phyloP scores from a whole-genome alignment of 2,888 invertebrate species.

The Coenonympha arcania region DNA sequence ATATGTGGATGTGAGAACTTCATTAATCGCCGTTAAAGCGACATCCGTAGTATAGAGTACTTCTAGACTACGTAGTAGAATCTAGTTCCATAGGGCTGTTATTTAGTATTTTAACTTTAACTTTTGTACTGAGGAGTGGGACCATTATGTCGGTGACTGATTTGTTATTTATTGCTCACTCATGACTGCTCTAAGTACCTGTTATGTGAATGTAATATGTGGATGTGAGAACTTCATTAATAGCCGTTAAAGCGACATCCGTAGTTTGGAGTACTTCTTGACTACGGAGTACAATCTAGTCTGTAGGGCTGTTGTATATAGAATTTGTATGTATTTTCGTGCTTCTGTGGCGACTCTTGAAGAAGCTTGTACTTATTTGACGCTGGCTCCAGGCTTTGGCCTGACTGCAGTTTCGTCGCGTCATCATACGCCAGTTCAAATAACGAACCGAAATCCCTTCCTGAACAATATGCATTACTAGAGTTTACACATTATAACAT shows the following conservation, averaged over 20 bases:
- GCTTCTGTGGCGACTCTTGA: no score
- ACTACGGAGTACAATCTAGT: background rate
- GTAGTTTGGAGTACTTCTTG: background rate
- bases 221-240: slow-evolving; percentile 7
- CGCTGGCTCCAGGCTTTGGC: no score
- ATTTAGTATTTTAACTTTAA: slow-evolving; percentile 38
- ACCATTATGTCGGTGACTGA: slow-evolving; percentile 64
- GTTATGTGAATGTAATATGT: slow-evolving; percentile 7
- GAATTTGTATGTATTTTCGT: background rate
- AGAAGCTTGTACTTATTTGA: no score
- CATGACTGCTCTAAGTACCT: slow-evolving; percentile 34
- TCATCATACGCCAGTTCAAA: no score
- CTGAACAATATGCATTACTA: no score
- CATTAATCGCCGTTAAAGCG: slow-evolving; percentile 3
- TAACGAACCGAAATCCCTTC: no score
- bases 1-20: slow-evolving; percentile 6
- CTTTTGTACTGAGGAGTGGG: slow-evolving; percentile 58
- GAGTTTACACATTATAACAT: no score
- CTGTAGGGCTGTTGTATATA: background rate
- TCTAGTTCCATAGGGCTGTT: background rate
- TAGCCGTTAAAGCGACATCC: background rate
- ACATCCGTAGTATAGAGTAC: background rate
- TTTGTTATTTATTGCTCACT: slow-evolving; percentile 64
- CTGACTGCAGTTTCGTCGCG: no score
- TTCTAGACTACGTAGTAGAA: background rate